Conservation (phyloP, 2,113 vertebrate species). For the Ia io region DNA sequence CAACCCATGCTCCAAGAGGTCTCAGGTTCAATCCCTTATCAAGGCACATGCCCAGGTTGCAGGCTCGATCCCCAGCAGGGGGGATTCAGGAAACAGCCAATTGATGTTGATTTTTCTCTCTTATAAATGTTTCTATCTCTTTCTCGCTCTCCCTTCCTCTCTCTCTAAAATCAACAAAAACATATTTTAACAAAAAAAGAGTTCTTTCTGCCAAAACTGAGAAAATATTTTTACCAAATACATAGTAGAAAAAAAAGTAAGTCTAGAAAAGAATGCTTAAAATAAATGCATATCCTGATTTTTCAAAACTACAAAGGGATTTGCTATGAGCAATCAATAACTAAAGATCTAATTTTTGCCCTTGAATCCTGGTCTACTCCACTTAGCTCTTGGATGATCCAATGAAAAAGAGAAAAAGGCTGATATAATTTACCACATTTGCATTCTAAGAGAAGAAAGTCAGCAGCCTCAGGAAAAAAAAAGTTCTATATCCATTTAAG, state of each 20-base stretch:
- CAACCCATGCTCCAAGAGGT: no score
- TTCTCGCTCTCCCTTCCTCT: no score
- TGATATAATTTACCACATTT: not conserved
- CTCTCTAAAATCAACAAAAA: no score
- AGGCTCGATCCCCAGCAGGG: no score
- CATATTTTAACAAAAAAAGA: not conserved
- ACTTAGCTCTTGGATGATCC: not conserved
- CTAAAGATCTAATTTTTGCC: not conserved
- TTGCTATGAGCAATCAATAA: not conserved
- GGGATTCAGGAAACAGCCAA: no score
- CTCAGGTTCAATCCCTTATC: no score
- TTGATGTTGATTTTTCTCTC: no score
- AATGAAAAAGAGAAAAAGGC: not conserved
- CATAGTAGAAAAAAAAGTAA: not conserved
- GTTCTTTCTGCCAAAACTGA: not conserved
- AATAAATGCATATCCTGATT: not conserved
- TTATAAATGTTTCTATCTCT: no score
- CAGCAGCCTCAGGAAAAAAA: not conserved
- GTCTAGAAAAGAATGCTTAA: conserved; percentile 20
- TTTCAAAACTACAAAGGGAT: not conserved
- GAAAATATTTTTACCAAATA: conserved; percentile 18
- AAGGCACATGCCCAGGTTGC: no score
- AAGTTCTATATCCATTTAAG: not conserved
- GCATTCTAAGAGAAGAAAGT: not conserved
- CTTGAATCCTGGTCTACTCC: not conserved